A percentile compares a stretch with the other conserved stretches of the same genome.
Conservation (phyloP, 2,113 vertebrate genomes). For the Phyllopteryx taeniolatus region DNA sequence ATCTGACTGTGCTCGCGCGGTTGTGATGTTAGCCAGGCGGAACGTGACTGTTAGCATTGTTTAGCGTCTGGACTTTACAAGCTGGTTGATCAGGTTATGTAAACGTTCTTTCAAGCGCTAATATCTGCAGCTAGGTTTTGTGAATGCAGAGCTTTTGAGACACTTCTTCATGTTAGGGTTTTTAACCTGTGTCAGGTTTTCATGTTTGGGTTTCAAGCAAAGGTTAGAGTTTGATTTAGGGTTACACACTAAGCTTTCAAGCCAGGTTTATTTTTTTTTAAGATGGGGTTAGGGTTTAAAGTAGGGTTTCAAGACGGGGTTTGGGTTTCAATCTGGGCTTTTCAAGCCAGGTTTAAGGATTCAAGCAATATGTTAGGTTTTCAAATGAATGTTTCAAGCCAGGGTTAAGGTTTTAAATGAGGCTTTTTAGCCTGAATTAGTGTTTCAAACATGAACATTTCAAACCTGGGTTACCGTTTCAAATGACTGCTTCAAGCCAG, state of each 20-base stretch:
- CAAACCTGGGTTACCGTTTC: no score
- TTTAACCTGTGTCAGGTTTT: not conserved
- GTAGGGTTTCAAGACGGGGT: not conserved
- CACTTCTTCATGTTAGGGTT: not conserved
- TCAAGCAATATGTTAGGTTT: no score
- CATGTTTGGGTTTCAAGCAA: not conserved
- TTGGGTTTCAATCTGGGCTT: no score
- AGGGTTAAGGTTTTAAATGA: no score
- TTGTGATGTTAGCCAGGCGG: conserved; percentile 17
- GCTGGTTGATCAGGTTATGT: conserved; percentile 53
- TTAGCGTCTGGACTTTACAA: conserved; percentile 29
- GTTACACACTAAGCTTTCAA: not conserved
- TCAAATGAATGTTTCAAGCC: no score
- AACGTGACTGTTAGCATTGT: not conserved
- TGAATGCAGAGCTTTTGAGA: not conserved
- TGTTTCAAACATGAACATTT: no score
- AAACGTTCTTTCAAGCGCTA: conserved; percentile 21
- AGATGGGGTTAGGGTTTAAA: not conserved
- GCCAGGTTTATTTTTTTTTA: not conserved
- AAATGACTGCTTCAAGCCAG: no score
- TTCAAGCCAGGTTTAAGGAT: no score
- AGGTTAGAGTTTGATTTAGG: not conserved
- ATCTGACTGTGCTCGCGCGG: not conserved
- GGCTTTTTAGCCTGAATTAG: no score
- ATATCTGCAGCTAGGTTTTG: conserved; percentile 34